Conservation (phyloP, 2,113 vertebrate genomes). For the Sakesphorus luctuosus region DNA sequence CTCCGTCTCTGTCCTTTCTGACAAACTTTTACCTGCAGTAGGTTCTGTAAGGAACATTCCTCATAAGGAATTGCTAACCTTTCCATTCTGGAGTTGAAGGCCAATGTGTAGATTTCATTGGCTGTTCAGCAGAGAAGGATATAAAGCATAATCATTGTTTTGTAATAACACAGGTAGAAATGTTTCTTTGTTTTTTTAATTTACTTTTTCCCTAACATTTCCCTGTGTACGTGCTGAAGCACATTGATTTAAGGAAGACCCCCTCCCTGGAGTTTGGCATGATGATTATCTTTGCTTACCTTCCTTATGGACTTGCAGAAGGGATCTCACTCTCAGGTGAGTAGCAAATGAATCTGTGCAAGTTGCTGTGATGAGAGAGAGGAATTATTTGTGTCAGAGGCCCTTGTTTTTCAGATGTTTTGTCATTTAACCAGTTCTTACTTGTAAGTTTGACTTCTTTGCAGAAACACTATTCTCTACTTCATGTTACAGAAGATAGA, state of each 20-base stretch:
- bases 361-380: not conserved
- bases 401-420: not conserved
- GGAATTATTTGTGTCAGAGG: not conserved
- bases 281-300: slow-evolving; percentile 99
- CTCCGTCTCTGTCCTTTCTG: not conserved
- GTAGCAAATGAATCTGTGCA: not conserved
- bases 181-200: not conserved
- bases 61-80: not conserved
- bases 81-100: not conserved
- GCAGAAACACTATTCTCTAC: not conserved
- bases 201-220: slow-evolving; percentile 56
- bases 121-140: not conserved
- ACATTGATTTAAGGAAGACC: slow-evolving; percentile 95
- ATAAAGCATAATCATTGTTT: not conserved
- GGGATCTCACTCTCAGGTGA: slow-evolving; percentile 96
- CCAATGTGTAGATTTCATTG: not conserved
- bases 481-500: not conserved
- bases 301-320: slow-evolving; percentile 95
- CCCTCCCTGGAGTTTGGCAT: slow-evolving; percentile 97
- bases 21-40: not conserved
- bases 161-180: not conserved
- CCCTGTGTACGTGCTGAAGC: slow-evolving; percentile 84
- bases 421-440: not conserved
- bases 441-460: not conserved
- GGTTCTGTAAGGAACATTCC: not conserved